Base-by-base conservation (phyloP, 1,140 invertebrate genomes). In the Platyura marginata region DNA sequence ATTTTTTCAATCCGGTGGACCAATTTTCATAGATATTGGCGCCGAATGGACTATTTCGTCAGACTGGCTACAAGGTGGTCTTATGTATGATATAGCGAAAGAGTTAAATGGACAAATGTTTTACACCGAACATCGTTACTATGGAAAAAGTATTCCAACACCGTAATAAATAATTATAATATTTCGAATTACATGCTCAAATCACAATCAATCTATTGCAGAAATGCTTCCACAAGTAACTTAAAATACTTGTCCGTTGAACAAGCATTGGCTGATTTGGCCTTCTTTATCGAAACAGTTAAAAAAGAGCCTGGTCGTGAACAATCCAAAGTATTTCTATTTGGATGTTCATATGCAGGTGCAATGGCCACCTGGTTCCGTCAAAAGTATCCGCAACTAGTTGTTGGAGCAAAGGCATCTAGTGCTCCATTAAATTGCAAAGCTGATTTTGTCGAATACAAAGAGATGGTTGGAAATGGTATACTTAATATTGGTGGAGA, bases 211-310 rank as follows among this genome's bases (percentile, higher is more conserved):
- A 6, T 39, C 5, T 15, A 21, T 40, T 4, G 23, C n/a, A 57
- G 54, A 4, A 47, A 52, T 5, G 62, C 73, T 35, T 69, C 68
- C n/a, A 57, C 69, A 0, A 65, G 71, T 43, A 84, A 78, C 49
- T 50, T 87, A 33, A 59, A 67, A 21, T 82, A 75, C 51, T 59
- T 86, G 20, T 78, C 64, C 49, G 77, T 78, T 9, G 74, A 84
- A 42, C 81, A 87, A 58, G 81, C 81, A 1, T 55, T 88, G 13
- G 78, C 75, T 3, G 82, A 87, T 63, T 59, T 83, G 1, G 79
- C 77, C 2, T 68, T 73, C 50, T 81, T 87, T 47, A 77, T 83
- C 21, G 48, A 63, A 8, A 62, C 77, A 74, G 47, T 47, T 54
- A 2, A 47, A 50, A 9, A 56, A 56, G 11, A 49, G 6, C 25